A percentile compares a stretch with the other conserved stretches of the same genome.
phyloP scores from a whole-genome alignment of 2,797 vertebrate genomes.

The Rhodeus uyekii region DNA sequence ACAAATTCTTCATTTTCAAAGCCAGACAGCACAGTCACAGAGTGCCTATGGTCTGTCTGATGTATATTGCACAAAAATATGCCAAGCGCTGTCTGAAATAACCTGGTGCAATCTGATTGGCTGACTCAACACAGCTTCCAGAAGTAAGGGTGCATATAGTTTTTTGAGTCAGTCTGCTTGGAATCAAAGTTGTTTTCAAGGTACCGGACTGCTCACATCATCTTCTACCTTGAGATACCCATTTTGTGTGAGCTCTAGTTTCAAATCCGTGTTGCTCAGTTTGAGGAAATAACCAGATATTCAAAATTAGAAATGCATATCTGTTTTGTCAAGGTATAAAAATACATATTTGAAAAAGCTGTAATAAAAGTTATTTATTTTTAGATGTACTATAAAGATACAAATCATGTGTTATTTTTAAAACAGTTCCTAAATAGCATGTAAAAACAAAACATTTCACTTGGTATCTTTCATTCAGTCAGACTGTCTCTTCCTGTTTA shows the following conservation, averaged over 20 bases:
- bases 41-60: background rate
- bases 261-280: background rate
- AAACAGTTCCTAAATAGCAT: background rate
- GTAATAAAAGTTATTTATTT: background rate
- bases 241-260: background rate
- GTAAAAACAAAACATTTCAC: background rate
- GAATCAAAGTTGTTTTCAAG: background rate
- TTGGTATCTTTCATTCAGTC: background rate
- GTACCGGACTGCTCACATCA: background rate
- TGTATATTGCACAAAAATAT: background rate
- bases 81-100: background rate
- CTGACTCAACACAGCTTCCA: background rate
- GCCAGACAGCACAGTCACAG: background rate
- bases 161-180: background rate
- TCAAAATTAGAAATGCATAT: background rate
- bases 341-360: background rate
- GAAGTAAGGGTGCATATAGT: background rate
- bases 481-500: background rate
- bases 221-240: background rate
- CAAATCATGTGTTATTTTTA: background rate
- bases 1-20: background rate
- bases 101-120: background rate
- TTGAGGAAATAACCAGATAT: background rate
- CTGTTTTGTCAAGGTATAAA: background rate
- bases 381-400: background rate